Evolutionary conservation across 2,113 vertebrate species (phyloP), one percentile per base, ranked within the genome.

Genomic region (Lagopus muta): DNA sequence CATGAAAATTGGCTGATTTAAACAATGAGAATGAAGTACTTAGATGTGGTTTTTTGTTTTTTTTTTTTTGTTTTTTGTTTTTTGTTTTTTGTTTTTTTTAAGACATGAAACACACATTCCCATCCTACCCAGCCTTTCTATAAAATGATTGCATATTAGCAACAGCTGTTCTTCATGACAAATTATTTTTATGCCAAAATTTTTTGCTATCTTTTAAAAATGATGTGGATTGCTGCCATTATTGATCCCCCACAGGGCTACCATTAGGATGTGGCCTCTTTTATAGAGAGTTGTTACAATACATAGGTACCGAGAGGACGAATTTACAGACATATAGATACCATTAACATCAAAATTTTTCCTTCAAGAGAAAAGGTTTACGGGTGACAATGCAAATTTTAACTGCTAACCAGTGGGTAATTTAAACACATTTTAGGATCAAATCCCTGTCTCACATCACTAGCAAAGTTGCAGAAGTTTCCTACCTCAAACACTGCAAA

Each of bases 291-390:
- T 50, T 57, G 28, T 47, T 79, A 48, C 20, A 52, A 9, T 32
- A 66, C 65, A 67, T 57, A 86, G 94, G 66, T 30, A n/a, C 8
- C 42, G 43, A 61, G 47, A 74, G 52, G 43, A 79, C 71, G 24
- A 79, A 82, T 72, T 89, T 92, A 52, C 52, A 93, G 64, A 94
- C 72, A 89, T 92, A 77, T 24, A 86, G 47, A 55, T 65, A 42
- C 72, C 55, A 89, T 61, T 89, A 92, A 60, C 80, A 81, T 42
- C 52, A 42, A 91, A 47, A 36, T 28, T 47, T n/a, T 95, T 73
- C 55, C 62, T 73, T 94, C n/a, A 25, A 45, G 21, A 57, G 62
- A 47, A 82, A 89, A 82, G 11, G 5, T 2, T 36, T 16, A 20
- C 17, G 67, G 3, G 7, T 42, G 38, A 15, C 54, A 27, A 52